Percentiles rank a stretch among this genome's conserved stretches.
Conservation (phyloP, 2,888 invertebrate species). For the Drosophila kanekoi region DNA sequence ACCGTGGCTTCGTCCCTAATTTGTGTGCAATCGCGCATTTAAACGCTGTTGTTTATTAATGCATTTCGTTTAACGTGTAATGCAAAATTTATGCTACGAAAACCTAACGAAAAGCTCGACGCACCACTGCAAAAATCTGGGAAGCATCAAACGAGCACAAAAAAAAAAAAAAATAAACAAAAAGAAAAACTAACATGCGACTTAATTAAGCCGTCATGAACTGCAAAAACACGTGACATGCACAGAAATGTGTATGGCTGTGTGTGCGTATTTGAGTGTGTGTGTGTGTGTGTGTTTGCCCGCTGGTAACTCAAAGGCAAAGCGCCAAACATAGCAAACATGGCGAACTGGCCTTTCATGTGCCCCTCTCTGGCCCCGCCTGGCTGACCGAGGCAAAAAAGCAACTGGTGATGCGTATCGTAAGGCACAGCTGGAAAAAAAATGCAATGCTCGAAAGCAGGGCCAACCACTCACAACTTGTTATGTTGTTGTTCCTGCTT, state of each 20-base stretch:
- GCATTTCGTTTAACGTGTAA: constrained; percentile 65
- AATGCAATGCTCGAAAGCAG: constrained; percentile 16
- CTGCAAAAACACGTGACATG: constrained; percentile 63
- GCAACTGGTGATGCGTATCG: constrained; percentile 65
- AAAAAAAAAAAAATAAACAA: constrained; percentile 20
- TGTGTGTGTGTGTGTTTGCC: constrained; percentile 16
- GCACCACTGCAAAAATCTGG: constrained; percentile 25
- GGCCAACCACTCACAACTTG: constrained; percentile 3
- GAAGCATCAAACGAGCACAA: constrained; percentile 8
- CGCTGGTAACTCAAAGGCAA: constrained; percentile 60
- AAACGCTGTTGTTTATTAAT: constrained; percentile 71
- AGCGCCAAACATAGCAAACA: constrained; percentile 47
- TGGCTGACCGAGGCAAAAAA: constrained; percentile 35
- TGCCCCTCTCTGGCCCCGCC: neutral
- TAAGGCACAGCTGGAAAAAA: constrained; percentile 24
- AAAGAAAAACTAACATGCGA: constrained; percentile 45
- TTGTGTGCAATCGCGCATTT: constrained; percentile 73
- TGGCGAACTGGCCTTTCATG: constrained; percentile 51
- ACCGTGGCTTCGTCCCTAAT: constrained; percentile 64
- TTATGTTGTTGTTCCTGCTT: neutral
- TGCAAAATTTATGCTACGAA: constrained; percentile 49
- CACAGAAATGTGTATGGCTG: constrained; percentile 13
- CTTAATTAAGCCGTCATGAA: constrained; percentile 71
- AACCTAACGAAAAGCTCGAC: constrained; percentile 29
- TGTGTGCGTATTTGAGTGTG: constrained; percentile 7